phyloP scores from a whole-genome alignment of 2,113 vertebrate genomes.

The Calyptommatus sinebrachiatus region DNA sequence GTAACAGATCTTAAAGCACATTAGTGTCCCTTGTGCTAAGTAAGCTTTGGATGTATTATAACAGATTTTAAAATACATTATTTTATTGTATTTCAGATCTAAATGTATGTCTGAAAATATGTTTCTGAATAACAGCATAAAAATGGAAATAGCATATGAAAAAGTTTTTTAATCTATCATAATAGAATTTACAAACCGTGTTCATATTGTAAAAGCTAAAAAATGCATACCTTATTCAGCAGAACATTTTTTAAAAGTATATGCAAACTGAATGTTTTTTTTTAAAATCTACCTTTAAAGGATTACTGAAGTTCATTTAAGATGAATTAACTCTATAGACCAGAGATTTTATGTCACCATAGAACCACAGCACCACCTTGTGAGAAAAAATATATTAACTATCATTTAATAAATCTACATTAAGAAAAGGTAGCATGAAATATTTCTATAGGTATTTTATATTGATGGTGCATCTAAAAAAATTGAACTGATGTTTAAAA shows the following conservation, averaged over 20 bases:
- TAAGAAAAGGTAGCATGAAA: not conserved
- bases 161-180: not conserved
- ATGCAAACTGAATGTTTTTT: conserved; percentile 54
- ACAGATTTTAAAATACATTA: too few relatives aligned
- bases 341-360: conserved; percentile 38
- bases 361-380: conserved; percentile 79
- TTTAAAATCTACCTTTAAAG: conserved; percentile 62
- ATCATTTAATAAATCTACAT: not conserved
- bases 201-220: conserved; percentile 28
- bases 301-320: conserved; percentile 48
- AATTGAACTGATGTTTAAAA: not conserved
- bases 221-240: conserved; percentile 17
- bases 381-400: conserved; percentile 48
- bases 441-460: not conserved
- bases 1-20: too few relatives aligned
- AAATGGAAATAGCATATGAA: conserved; percentile 23
- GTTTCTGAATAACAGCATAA: conserved; percentile 9
- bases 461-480: not conserved
- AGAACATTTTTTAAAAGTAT: conserved; percentile 38
- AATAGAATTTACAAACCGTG: conserved; percentile 15
- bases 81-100: not conserved
- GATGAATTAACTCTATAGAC: conserved; percentile 41
- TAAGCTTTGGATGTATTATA: too few relatives aligned
- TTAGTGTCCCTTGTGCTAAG: too few relatives aligned
- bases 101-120: conserved; percentile 1